These are phyloP conservation scores for Orthosia gothica DNA, from an alignment of 2,888 invertebrate genomes.

Conservation along the genomic window DNA sequence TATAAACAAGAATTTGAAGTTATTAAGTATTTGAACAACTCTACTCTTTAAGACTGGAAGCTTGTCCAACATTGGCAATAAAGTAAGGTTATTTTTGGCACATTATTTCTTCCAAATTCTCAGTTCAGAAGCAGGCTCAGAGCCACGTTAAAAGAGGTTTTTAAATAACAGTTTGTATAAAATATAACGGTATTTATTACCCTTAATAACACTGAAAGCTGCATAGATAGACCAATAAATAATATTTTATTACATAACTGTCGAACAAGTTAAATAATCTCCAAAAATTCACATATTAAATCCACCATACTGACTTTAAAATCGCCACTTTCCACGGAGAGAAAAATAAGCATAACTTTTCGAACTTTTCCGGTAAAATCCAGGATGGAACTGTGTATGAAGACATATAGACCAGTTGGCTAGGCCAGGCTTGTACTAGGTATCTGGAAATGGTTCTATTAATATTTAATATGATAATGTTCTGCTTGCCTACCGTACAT, in stretches of 20 bases:
- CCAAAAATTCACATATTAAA: constrained; percentile 1
- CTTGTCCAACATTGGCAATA: too few species aligned
- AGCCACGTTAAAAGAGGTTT: too few species aligned
- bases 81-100: too few species aligned
- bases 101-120: too few species aligned
- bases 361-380: background rate
- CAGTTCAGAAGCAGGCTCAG: too few species aligned
- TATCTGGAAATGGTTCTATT: constrained; percentile 59
- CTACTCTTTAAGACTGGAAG: too few species aligned
- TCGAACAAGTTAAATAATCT: constrained; percentile 10
- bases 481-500: constrained; percentile 73
- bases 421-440: background rate
- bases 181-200: background rate
- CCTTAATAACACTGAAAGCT: background rate
- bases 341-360: constrained; percentile 12
- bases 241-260: constrained; percentile 13
- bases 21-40: too few species aligned
- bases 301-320: constrained; percentile 16
- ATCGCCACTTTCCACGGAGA: background rate
- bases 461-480: constrained; percentile 71
- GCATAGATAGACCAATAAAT: constrained; percentile 17
- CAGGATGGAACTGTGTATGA: constrained; percentile 20
- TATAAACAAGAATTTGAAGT: too few species aligned
- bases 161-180: too few species aligned
- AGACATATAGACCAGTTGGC: constrained; percentile 33